Conservation (phyloP, 2,797 vertebrate species). For the Telmatherina bonti region DNA sequence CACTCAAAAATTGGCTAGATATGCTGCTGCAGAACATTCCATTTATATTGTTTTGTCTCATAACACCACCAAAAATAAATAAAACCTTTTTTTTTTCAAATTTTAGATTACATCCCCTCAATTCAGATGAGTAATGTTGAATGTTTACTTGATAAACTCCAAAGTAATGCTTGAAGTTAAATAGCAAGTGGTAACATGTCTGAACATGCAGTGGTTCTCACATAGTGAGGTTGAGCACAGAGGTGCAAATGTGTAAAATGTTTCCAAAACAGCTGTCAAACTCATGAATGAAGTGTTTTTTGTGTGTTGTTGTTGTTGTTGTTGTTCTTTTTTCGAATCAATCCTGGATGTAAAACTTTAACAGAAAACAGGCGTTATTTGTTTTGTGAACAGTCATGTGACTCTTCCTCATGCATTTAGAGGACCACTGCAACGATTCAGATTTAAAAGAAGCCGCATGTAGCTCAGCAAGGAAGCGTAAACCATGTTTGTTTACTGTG, state of each 20-base stretch:
- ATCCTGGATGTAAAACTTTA: too few relatives aligned
- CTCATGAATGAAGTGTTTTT: background rate
- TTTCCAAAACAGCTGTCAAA: background rate
- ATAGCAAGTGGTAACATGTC: conserved; percentile 11
- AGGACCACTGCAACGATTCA: conserved; percentile 16
- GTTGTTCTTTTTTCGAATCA: too few relatives aligned
- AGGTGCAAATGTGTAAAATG: background rate
- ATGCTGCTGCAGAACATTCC: background rate
- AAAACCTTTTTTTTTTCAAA: too few relatives aligned
- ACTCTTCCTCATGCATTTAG: conserved; percentile 15
- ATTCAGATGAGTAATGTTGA: too few relatives aligned
- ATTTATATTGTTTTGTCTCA: too few relatives aligned
- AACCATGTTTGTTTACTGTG: conserved; percentile 60
- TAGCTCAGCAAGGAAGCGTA: conserved; percentile 48
- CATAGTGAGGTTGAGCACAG: background rate
- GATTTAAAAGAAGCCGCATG: background rate
- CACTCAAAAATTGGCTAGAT: background rate
- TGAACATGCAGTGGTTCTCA: conserved; percentile 32
- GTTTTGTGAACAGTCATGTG: background rate
- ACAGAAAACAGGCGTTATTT: too few relatives aligned
- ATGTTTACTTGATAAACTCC: conserved; percentile 10
- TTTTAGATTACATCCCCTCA: too few relatives aligned
- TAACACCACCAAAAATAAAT: too few relatives aligned
- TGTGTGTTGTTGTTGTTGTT: too few relatives aligned
- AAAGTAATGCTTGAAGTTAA: conserved; percentile 26